A percentile compares a stretch with the other conserved stretches of the same genome.
Evolutionary conservation across 2,797 vertebrate genomes (phyloP).

Genomic region (Crenuchus spilurus): DNA sequence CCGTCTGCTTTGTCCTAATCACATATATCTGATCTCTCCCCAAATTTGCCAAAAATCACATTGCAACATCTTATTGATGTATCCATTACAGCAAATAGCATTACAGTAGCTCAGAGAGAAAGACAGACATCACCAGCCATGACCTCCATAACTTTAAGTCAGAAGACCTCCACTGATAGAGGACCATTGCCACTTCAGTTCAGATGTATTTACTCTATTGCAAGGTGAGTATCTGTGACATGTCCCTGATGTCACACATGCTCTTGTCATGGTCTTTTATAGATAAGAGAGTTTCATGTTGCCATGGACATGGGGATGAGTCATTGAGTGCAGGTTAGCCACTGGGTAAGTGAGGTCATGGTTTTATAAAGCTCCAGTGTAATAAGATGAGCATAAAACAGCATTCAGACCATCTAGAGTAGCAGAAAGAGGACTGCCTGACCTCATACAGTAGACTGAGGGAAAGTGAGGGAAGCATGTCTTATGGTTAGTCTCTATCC

Average conservation of each 20-base stretch:
- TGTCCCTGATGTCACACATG: slow-evolving; percentile 16
- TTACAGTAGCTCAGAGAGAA: background rate
- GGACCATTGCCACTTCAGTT: slow-evolving; percentile 2
- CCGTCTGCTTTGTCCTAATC: too few relatives aligned
- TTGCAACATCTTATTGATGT: background rate
- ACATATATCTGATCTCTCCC: too few relatives aligned
- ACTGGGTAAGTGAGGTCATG: slow-evolving; percentile 15
- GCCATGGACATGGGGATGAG: slow-evolving; percentile 20
- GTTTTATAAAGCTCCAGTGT: background rate
- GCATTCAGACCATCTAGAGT: background rate
- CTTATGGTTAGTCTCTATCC: background rate
- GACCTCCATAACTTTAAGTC: slow-evolving; percentile 24
- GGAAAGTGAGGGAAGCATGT: background rate
- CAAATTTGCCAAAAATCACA: too few relatives aligned
- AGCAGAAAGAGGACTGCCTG: background rate
- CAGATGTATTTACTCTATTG: slow-evolving; percentile 23
- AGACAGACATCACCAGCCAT: background rate
- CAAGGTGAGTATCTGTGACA: background rate
- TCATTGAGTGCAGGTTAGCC: slow-evolving; percentile 7
- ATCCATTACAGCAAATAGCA: background rate
- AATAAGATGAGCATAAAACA: slow-evolving; percentile 6
- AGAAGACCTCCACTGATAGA: slow-evolving; percentile 7
- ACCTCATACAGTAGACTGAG: background rate
- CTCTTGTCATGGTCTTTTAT: slow-evolving; percentile 25
- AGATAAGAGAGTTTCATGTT: slow-evolving; percentile 34